Percentiles rank a stretch among this genome's conserved stretches.
phyloP scores from a whole-genome alignment of 2,797 vertebrate species.

The Cyclopterus lumpus region DNA sequence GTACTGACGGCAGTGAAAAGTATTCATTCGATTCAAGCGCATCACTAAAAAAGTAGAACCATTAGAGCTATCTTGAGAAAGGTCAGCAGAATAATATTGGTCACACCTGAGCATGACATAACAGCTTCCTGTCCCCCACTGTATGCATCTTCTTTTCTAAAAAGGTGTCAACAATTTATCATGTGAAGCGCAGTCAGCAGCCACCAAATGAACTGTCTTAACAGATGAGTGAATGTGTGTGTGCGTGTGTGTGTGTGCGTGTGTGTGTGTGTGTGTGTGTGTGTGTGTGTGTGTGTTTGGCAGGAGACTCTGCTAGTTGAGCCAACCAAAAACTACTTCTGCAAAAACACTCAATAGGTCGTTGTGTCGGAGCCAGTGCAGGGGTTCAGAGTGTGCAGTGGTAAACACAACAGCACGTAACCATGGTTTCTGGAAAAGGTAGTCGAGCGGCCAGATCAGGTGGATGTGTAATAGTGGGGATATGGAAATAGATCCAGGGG shows the following conservation, averaged over 20 bases:
- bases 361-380: constrained; percentile 31
- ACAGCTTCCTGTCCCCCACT: background rate
- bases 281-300: background rate
- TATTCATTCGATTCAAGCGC: background rate
- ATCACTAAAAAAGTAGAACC: background rate
- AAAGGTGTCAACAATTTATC: constrained; percentile 13
- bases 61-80: background rate
- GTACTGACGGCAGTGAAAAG: background rate
- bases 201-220: constrained; percentile 42
- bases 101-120: background rate
- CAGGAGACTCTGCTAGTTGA: background rate
- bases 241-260: background rate
- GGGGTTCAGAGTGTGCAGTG: background rate
- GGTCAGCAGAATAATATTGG: background rate
- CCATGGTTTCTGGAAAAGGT: constrained; percentile 59
- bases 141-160: background rate
- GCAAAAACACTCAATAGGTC: constrained; percentile 52
- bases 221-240: background rate
- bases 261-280: background rate
- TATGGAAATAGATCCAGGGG: constrained; percentile 37
- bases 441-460: constrained; percentile 46
- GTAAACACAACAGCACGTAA: constrained; percentile 65
- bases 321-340: constrained; percentile 34
- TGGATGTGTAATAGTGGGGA: constrained; percentile 38
- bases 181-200: constrained; percentile 20